phyloP scores from a whole-genome alignment of 2,888 invertebrate species.

The Abrostola tripartita region DNA sequence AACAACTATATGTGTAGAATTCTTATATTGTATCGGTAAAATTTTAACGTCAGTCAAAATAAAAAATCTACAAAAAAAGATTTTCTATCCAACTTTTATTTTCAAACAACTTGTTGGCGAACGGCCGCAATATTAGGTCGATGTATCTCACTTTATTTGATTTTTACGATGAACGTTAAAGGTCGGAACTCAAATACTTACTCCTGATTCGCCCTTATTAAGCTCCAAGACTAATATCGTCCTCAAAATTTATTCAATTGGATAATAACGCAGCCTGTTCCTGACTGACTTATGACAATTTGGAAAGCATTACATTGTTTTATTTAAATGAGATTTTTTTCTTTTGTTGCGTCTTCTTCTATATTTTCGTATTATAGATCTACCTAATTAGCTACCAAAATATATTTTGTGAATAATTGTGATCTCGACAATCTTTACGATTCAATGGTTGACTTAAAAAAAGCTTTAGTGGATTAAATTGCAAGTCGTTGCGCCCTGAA shows the following conservation, averaged over 20 bases:
- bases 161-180: constrained; percentile 38
- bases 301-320: constrained; percentile 28
- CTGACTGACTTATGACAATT: constrained; percentile 55
- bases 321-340: constrained; percentile 26
- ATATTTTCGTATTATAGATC: neutral
- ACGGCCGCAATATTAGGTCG: constrained; percentile 26
- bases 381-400: no score
- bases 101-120: constrained; percentile 16
- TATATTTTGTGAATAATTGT: neutral
- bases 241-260: constrained; percentile 75
- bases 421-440: neutral
- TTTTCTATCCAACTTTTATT: constrained; percentile 8
- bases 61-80: neutral
- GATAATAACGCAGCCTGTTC: constrained; percentile 67
- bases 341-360: neutral
- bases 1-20: no score
- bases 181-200: constrained; percentile 54
- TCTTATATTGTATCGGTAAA: neutral
- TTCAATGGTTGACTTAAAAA: no score
- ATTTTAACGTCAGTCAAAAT: neutral
- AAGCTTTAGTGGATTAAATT: no score
- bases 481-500: neutral
- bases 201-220: constrained; percentile 63
- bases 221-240: constrained; percentile 57
- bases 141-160: constrained; percentile 38